Conservation (phyloP, 2,888 invertebrate genomes). For the Microplitis deprimator region DNA sequence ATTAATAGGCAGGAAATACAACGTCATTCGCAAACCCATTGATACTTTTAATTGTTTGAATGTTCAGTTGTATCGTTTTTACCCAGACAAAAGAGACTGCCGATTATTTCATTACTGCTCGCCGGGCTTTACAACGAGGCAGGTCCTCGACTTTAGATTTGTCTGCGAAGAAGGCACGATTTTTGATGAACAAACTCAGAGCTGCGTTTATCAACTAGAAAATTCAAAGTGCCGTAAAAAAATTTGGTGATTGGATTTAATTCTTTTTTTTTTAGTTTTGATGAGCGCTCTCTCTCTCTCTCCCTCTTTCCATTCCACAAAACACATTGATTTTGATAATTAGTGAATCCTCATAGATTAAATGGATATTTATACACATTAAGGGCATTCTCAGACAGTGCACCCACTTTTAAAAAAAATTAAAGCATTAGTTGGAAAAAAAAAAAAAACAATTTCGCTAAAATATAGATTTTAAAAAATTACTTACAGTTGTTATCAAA, state of each 20-base stretch:
- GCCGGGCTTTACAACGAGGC: constrained; percentile 74
- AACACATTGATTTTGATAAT: constrained; percentile 66
- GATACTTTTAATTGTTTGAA: constrained; percentile 74
- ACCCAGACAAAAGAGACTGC: constrained; percentile 75
- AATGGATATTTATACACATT: constrained; percentile 20
- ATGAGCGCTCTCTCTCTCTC: not conserved
- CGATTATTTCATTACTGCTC: constrained; percentile 77
- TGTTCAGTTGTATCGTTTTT: constrained; percentile 74
- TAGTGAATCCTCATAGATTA: constrained; percentile 63
- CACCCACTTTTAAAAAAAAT: too few relatives aligned
- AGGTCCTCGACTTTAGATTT: constrained; percentile 76
- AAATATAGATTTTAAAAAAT: too few relatives aligned
- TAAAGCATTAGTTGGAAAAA: too few relatives aligned
- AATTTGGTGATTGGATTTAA: constrained; percentile 55
- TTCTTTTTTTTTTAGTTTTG: not conserved
- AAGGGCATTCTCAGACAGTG: constrained; percentile 18
- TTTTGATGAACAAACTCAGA: constrained; percentile 74
- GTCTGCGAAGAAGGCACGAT: constrained; percentile 75
- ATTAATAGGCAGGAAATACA: constrained; percentile 44
- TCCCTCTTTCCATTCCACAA: constrained; percentile 33
- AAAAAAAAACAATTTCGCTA: too few relatives aligned
- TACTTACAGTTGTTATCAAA: too few relatives aligned
- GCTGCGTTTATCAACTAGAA: constrained; percentile 68
- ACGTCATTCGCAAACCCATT: constrained; percentile 49
- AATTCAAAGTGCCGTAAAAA: constrained; percentile 62